Base-by-base conservation (phyloP, 2,888 invertebrate species). In the Ametastegia equiseti region DNA sequence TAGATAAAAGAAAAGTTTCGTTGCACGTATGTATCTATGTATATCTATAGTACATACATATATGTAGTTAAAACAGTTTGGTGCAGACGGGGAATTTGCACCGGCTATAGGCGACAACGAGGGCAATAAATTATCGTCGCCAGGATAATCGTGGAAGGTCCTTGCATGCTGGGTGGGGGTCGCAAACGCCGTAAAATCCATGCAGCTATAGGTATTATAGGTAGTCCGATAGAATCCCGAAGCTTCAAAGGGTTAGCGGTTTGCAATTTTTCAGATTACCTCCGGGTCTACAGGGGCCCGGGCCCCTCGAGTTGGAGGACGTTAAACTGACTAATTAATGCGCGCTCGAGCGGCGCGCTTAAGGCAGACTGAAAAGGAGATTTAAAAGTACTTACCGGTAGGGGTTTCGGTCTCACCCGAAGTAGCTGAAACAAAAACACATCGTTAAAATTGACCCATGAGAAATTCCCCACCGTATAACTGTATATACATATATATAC, bases 301-400 rank as follows among this genome's bases (percentile, higher is more conserved):
- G n/a, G n/a, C n/a, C n/a, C n/a, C n/a, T n/a, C n/a, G n/a, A n/a
- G n/a, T n/a, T n/a, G n/a, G 78, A 78, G 78, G 45, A 78, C 78
- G 78, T 60, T 78, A 60, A 78, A 78, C 78, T 78, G 78, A 63
- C 60, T 78, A 75, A 75, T 75, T 75, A 50, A 75, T 75, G 75
- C 75, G 19, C 75, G 75, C 54, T 54, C 54, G 54, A 54, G 54
- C 75, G 75, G 54, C 54, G 54, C 54, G 75, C 54, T 75, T 75
- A 54, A 75, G 36, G 75, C 36, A 19, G 54, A 75, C 75, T 36
- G 75, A 75, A 75, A 75, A 75, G 75, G 75, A 75, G 75, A 75
- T 75, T 75, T 75, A 75, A 75, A 75, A 54, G 75, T 75, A 54
- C 75, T 75, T 75, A 75, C 75, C 75, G 36, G 75, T 75, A 15